These are phyloP conservation scores for Axis porcinus DNA, from an alignment of 2,113 vertebrate genomes.

Conservation along the genomic window DNA sequence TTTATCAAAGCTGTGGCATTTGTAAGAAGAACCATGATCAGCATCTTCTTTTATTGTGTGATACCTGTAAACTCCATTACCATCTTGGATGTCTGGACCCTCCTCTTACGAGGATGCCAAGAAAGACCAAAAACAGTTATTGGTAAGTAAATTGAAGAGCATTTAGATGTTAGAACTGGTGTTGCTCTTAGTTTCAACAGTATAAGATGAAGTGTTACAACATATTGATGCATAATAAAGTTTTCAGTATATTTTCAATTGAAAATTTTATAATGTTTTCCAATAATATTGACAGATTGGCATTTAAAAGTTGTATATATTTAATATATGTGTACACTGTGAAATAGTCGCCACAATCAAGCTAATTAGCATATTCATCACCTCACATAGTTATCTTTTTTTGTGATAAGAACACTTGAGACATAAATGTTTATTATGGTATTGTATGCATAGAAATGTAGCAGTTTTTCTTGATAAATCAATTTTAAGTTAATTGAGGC, in stretches of 20 bases:
- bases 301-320: not conserved
- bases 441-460: not conserved
- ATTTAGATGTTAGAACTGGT: not conserved
- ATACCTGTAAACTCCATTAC: slow-evolving; percentile 98
- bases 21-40: slow-evolving; percentile 99
- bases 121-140: slow-evolving; percentile 99
- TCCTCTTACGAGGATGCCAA: slow-evolving; percentile 97
- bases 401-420: not conserved
- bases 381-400: not conserved
- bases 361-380: not conserved
- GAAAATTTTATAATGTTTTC: not conserved
- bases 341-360: not conserved
- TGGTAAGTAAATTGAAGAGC: slow-evolving; percentile 85
- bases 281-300: not conserved
- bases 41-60: slow-evolving; percentile 94
- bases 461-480: not conserved
- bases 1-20: slow-evolving; percentile 91
- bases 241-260: not conserved
- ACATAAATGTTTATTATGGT: not conserved
- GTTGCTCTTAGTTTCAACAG: not conserved
- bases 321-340: not conserved
- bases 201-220: not conserved
- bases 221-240: not conserved
- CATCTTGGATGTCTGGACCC: slow-evolving; percentile 98
- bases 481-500: not conserved